Percentiles rank a stretch among this genome's conserved stretches.
Evolutionary conservation across 2,113 vertebrate species (phyloP).

Genomic region (Smithornis capensis): DNA sequence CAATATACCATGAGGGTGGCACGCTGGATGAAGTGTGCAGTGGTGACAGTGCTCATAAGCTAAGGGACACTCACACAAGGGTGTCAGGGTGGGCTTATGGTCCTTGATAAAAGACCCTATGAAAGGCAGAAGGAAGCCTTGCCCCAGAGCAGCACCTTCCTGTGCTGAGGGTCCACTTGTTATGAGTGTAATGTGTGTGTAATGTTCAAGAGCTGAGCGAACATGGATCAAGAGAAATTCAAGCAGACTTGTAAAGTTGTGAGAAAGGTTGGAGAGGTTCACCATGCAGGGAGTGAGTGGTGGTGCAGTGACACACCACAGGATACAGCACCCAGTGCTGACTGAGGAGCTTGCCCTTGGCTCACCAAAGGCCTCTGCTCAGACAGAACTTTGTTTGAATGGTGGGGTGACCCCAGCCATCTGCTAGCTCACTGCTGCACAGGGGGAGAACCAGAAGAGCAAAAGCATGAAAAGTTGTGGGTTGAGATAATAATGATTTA

Average conservation of each 20-base stretch:
- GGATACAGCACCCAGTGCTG: neutral
- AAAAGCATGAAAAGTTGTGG: neutral
- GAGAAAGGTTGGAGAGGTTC: neutral
- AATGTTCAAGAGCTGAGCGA: neutral
- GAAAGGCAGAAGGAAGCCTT: neutral
- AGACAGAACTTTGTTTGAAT: rapidly evolving
- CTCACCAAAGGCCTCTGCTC: neutral
- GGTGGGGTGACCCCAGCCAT: neutral
- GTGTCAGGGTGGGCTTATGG: neutral
- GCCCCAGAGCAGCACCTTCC: neutral
- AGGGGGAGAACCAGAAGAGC: rapidly evolving
- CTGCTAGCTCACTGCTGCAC: neutral
- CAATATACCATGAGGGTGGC: rapidly evolving
- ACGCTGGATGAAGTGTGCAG: neutral
- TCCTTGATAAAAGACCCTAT: neutral
- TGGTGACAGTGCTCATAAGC: neutral
- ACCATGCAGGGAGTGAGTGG: neutral
- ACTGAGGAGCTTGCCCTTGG: neutral
- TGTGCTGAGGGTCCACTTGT: neutral
- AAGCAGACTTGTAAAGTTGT: neutral
- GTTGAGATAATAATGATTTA: neutral
- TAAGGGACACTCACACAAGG: neutral
- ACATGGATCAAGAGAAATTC: rapidly evolving
- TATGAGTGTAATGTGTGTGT: neutral
- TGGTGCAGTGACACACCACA: neutral